Evolutionary conservation across 2,888 invertebrate genomes (phyloP).

Genomic region (Eretmocerus hayati): DNA sequence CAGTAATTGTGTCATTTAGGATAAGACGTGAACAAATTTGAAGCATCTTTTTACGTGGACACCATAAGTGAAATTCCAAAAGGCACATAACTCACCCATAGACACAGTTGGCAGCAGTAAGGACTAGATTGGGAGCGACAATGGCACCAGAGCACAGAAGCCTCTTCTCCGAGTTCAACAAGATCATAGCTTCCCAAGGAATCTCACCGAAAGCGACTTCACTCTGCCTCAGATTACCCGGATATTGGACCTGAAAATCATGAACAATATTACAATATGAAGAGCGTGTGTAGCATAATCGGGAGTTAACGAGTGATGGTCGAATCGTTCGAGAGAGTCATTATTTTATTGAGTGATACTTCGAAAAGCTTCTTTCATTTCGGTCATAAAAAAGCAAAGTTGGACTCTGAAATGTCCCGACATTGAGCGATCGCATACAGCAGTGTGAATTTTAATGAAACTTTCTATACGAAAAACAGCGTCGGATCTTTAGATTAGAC

Average conservation of each 20-base stretch:
- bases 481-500: not conserved
- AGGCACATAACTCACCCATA: constrained; percentile 60
- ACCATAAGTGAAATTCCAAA: too few species aligned
- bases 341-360: constrained; percentile 6
- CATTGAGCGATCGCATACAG: constrained; percentile 1
- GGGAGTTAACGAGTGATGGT: too few species aligned
- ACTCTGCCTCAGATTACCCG: constrained; percentile 28
- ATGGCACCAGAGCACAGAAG: constrained; percentile 76
- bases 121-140: constrained; percentile 63
- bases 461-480: constrained; percentile 16
- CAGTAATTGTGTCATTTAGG: too few species aligned
- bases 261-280: not conserved
- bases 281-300: not conserved
- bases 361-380: constrained; percentile 2
- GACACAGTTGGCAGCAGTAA: constrained; percentile 75
- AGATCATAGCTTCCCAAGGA: constrained; percentile 81
- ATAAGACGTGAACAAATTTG: too few species aligned
- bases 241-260: constrained; percentile 31
- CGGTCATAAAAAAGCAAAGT: constrained; percentile 12
- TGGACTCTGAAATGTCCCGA: constrained; percentile 5
- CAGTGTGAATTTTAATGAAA: constrained; percentile 5
- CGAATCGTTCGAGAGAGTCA: constrained; percentile 16
- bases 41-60: too few species aligned
- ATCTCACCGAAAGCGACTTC: constrained; percentile 74
- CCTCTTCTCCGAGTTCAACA: constrained; percentile 63